Base-by-base conservation (phyloP, 1,140 invertebrate genomes). In the Archivesica marissinica region DNA sequence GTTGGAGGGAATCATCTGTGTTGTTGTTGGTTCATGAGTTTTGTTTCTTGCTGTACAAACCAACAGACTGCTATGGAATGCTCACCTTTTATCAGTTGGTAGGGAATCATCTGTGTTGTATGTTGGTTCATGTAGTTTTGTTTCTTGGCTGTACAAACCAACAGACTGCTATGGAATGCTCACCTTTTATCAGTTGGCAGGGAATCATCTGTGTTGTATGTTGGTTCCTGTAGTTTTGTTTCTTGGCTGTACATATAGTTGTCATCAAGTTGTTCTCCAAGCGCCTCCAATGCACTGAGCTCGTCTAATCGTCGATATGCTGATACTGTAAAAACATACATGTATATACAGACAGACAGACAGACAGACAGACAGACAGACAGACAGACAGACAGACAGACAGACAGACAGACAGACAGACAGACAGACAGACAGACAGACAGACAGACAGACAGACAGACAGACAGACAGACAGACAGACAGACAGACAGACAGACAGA, bases 111-210 rank as follows among this genome's bases (percentile, higher is more conserved):
- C 39, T 13, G 13, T 38, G 33, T 66, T n/a, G 9, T 66, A 30
- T 17, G 15, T 23, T 6, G 35, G 33, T 33, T 61, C n/a, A 7
- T 38, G 20, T 3, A 39, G 2, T 15, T 9, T 2, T 23, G 28
- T 25, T 72, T 52, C 41, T 30, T 4, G 23, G 3, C 41, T 30
- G 15, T 72, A 20, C 23, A 28, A n/a, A n/a, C n/a, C n/a, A n/a
- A n/a, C n/a, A n/a, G n/a, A n/a, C n/a, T n/a, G n/a, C n/a, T n/a
- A n/a, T n/a, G n/a, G n/a, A n/a, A n/a, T n/a, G n/a, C 20, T 33
- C 35, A 72, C 68, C 68, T 41, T 72, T 72, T 72, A 50, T 72
- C 68, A 1, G 68, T 72, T 50, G 68, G 68, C 20, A 72, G 38
- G 1, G 39, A 35, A 38, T 66, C 61, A 39, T 38, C 39, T 13